Conservation (phyloP, 2,113 vertebrate genomes). For the Arizona elegans region DNA sequence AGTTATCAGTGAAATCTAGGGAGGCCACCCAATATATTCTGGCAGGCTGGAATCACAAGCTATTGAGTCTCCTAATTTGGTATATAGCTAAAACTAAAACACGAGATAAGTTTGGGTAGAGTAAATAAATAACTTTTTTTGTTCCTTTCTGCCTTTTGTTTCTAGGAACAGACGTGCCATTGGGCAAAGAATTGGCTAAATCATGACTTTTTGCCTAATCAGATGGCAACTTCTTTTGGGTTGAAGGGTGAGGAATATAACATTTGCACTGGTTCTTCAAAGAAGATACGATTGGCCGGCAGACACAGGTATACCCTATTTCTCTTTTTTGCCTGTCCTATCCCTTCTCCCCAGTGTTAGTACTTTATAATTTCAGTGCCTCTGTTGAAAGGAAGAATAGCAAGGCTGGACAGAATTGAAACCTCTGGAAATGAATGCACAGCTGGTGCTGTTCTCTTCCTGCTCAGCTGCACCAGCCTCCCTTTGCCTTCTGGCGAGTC, state of each 20-base stretch:
- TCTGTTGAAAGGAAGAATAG: neutral
- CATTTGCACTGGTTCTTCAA: neutral
- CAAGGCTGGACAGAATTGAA: neutral
- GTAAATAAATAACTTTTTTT: neutral
- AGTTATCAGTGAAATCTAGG: neutral
- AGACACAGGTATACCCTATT: neutral
- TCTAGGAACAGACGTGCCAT: neutral
- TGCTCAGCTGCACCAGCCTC: neutral
- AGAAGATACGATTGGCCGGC: neutral
- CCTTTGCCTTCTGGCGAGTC: constrained; percentile 14
- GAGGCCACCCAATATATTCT: neutral
- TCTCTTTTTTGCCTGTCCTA: neutral
- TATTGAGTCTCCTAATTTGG: neutral
- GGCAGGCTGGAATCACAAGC: neutral
- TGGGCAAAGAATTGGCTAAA: neutral
- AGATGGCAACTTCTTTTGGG: neutral
- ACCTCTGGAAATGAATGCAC: constrained; percentile 35
- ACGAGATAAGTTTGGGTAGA: neutral
- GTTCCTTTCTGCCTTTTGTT: neutral
- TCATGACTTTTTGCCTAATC: neutral
- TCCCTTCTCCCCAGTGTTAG: neutral
- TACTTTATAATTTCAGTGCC: neutral
- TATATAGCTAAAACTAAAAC: neutral
- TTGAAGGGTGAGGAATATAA: neutral
- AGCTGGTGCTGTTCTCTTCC: neutral